These are phyloP conservation scores for Collichthys lucidus DNA, from an alignment of 2,113 vertebrate genomes.

Conservation along the genomic window DNA sequence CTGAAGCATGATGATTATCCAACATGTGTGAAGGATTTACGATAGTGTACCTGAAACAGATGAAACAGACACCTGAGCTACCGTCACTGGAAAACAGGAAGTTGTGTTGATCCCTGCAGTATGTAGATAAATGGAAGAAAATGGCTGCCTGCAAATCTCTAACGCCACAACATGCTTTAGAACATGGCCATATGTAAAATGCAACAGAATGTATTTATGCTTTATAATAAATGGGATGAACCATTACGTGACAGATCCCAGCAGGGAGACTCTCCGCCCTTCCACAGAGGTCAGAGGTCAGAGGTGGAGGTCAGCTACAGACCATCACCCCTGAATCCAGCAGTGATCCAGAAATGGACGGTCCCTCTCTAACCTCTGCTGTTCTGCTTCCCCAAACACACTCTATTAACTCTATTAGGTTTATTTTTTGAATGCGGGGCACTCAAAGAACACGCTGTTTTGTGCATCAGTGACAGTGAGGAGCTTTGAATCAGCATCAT, in stretches of 20 bases:
- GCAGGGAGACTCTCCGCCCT: background rate
- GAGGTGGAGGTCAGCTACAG: conserved; percentile 26
- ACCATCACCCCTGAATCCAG: background rate
- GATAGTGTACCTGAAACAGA: background rate
- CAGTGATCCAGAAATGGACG: background rate
- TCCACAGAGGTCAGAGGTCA: background rate
- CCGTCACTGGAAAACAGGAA: background rate
- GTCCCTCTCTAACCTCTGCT: background rate
- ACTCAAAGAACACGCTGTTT: background rate
- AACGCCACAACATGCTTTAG: background rate
- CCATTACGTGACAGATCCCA: background rate
- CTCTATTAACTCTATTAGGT: background rate
- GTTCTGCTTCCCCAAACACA: conserved; percentile 3
- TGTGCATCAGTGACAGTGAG: conserved; percentile 14
- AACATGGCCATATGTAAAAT: background rate
- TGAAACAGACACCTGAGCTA: background rate
- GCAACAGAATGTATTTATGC: background rate
- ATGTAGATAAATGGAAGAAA: background rate
- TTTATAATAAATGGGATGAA: background rate
- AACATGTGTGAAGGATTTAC: too few relatives aligned
- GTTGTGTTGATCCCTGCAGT: too few relatives aligned
- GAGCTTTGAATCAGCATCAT: conserved; percentile 31
- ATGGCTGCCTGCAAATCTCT: background rate
- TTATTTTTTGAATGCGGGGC: background rate
- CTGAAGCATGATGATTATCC: background rate